Evolutionary conservation across 2,888 invertebrate genomes (phyloP), one percentile per base, ranked within the genome.

Genomic region (Dicycla oo): DNA sequence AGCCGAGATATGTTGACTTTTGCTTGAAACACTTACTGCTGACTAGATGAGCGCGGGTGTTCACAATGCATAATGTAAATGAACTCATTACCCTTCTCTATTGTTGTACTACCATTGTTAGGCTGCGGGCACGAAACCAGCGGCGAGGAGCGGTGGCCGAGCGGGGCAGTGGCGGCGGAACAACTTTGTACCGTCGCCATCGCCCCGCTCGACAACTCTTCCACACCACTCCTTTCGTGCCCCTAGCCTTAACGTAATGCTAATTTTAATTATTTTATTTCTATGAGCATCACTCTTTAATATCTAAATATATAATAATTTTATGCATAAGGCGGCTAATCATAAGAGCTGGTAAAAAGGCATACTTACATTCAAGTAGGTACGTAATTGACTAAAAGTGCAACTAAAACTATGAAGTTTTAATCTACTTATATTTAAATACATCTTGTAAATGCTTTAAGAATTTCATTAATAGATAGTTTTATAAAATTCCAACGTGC

Each of bases 261-360:
- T 57, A 38, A 64, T 51, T 65, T 2, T 30, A 34, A 40, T 54
- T 65, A 49, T 51, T 30, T 63, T 60, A 54, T 18, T 63, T 54
- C 38, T 66, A 58, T 53, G 34, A 65, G 15, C n/a, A 74, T 51
- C n/a, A 63, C 56, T 64, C 18, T 66, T 64, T 8, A 63, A 34
- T 58, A 69, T n/a, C 66, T 58, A n/a, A n/a, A n/a, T n/a, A 63
- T 30, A 13, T 54, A 56, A 62, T 40, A 51, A 20, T 38, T 57
- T 15, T 69, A 45, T 62, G 53, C 65, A 58, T 83, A 81, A 83
- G 75, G 80, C 82, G 53, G 40, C 58, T 75, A 76, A 69, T 84
- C 84, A 84, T 84, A 84, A 84, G 84, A 78, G 63, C 63, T 78
- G 38, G 74, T 67, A 69, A 76, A 65, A 74, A 75, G 72, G 71